Base-by-base conservation (phyloP, 1,140 invertebrate species). In the Lepidostoma basale region DNA sequence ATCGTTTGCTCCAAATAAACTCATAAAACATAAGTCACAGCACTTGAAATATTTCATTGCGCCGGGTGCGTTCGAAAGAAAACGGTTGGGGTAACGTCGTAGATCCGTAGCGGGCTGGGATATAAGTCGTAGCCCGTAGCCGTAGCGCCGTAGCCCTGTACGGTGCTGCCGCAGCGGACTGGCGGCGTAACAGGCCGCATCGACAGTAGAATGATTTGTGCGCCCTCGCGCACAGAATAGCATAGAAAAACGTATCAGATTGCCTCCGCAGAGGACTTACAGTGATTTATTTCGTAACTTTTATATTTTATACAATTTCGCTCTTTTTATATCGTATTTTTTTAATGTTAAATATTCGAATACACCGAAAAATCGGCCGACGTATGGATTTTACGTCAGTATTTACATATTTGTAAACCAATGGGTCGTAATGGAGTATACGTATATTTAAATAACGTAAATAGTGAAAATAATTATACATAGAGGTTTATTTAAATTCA, bases 161-260 rank as follows among this genome's bases (percentile, higher is more conserved):
- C 63, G 47, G 69, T 70, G 69, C 44, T 63, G 69, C 69, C n/a
- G 26, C 12, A 26, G 40, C 59, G 59, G 59, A 28, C 12, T 20
- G 26, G 14, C 10, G 39, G 22, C 10, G 69, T 60, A 63, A 62
- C 63, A 67, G 16, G 58, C 69, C 64, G 39, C 69, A 68, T 72
- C 69, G 69, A 70, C 69, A 67, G 33, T 33, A 9, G 14, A 16
- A 44, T 63, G 62, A 63, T 63, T 63, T 63, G 62, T 63, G 62
- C 18, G 1, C 14, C 25, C 5, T 47, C 20, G 25, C 49, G 49
- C 14, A 30, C 26, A 16, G n/a, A 30, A 54, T 54, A 30, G 5
- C 26, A 14, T 18, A 26, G 30, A 54, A 52, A 54, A 54, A 33
- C 44, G 26, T n/a, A 28, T 28, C n/a, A 18, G 25, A 54, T 54